These are phyloP conservation scores for Cremastobaeus sp. DNA, from an alignment of 2,888 invertebrate species.

Conservation along the genomic window DNA sequence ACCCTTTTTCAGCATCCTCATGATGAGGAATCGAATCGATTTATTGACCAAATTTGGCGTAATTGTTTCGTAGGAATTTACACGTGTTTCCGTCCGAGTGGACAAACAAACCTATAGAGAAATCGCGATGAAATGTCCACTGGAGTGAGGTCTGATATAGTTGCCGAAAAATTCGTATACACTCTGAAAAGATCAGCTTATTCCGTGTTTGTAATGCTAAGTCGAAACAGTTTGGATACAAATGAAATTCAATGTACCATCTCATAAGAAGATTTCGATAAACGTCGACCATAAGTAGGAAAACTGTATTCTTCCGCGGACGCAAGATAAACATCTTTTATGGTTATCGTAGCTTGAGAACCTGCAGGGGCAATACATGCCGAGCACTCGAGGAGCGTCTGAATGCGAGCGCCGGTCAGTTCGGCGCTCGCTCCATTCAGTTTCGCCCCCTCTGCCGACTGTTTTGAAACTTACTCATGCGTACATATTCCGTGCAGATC, in stretches of 20 bases:
- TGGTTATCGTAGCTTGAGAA: slow-evolving; percentile 51
- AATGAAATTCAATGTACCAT: slow-evolving; percentile 1
- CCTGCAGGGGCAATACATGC: slow-evolving; percentile 41
- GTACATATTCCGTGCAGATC: slow-evolving; percentile 52
- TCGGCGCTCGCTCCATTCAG: slow-evolving; percentile 58
- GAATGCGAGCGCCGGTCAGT: slow-evolving; percentile 61
- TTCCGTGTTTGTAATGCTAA: no score
- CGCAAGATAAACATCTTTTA: slow-evolving; percentile 37
- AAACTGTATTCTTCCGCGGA: slow-evolving; percentile 35
- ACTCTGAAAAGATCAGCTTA: background rate
- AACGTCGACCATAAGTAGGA: slow-evolving; percentile 5
- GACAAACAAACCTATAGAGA: no score
- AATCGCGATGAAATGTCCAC: no score
- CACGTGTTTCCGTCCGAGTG: no score
- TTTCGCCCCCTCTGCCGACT: slow-evolving; percentile 45
- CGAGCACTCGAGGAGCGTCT: slow-evolving; percentile 34
- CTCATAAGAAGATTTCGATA: slow-evolving; percentile 19
- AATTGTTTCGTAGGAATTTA: no score
- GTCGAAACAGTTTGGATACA: no score
- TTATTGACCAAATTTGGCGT: no score
- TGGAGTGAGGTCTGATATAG: no score
- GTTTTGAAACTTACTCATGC: slow-evolving; percentile 54
- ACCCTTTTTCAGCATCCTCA: no score
- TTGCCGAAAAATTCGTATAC: no score
- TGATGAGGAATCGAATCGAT: no score